These are phyloP conservation scores for Proteles cristata DNA, from an alignment of 2,113 vertebrate species.

Conservation along the genomic window DNA sequence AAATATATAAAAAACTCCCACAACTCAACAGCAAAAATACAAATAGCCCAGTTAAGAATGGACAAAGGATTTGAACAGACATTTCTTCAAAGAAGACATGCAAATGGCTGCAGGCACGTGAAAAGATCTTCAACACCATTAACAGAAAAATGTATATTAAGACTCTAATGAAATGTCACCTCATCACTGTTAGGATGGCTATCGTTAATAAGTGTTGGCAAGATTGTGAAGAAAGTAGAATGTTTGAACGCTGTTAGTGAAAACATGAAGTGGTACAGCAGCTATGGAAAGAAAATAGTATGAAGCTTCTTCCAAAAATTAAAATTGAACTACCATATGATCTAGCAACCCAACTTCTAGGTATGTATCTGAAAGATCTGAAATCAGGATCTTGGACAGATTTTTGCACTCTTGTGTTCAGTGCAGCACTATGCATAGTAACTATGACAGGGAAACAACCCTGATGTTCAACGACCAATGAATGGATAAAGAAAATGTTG, in stretches of 20 bases:
- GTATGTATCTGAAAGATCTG: background rate
- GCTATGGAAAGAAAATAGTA: background rate
- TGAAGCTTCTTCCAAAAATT: background rate
- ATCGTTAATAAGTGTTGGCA: background rate
- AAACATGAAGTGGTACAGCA: background rate
- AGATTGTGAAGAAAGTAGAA: background rate
- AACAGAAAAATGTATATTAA: background rate
- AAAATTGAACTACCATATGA: background rate
- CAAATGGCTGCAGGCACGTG: background rate
- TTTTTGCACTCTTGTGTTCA: background rate
- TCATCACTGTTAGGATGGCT: background rate
- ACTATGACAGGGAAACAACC: background rate
- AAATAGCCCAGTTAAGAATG: background rate
- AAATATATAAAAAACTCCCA: background rate
- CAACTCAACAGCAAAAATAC: background rate
- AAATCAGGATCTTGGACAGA: background rate
- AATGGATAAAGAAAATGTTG: background rate
- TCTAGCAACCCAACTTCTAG: background rate
- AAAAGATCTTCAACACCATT: background rate
- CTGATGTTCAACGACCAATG: background rate
- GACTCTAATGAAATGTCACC: background rate
- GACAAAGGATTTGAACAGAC: background rate
- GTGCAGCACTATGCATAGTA: background rate
- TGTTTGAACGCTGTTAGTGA: background rate
- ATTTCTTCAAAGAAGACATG: background rate